These are phyloP conservation scores for Eilema griseolum DNA, from an alignment of 2,888 invertebrate genomes.

Conservation along the genomic window DNA sequence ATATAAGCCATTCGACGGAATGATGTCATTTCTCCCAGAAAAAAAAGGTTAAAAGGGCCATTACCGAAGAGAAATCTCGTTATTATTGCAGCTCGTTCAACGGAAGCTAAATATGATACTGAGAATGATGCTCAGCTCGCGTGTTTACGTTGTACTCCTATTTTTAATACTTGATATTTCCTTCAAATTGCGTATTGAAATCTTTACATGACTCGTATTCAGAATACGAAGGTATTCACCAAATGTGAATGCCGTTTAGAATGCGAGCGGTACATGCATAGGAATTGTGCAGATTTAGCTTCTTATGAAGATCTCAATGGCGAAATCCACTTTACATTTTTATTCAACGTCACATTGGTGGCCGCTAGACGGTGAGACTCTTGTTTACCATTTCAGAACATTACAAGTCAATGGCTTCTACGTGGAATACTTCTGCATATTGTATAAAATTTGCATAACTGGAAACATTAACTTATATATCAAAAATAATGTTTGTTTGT, in stretches of 20 bases:
- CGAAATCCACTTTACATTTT: constrained; percentile 15
- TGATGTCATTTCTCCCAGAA: constrained; percentile 65
- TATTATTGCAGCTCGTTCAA: constrained; percentile 62
- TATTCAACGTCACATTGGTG: constrained; percentile 15
- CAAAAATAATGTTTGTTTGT: neutral
- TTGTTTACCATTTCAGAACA: constrained; percentile 7
- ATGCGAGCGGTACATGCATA: constrained; percentile 39
- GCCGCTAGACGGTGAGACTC: neutral
- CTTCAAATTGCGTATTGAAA: constrained; percentile 38
- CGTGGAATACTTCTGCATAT: constrained; percentile 1
- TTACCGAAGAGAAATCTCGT: constrained; percentile 64
- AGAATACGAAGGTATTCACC: constrained; percentile 20
- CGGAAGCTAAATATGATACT: constrained; percentile 60
- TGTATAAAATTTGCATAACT: neutral
- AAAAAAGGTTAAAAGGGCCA: constrained; percentile 67
- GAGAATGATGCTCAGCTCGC: constrained; percentile 54
- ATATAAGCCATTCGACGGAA: constrained; percentile 64
- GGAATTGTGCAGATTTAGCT: constrained; percentile 39
- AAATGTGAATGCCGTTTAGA: constrained; percentile 25
- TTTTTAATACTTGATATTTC: constrained; percentile 47
- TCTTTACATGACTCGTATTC: constrained; percentile 27
- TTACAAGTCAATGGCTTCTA: neutral
- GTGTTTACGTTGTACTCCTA: constrained; percentile 48
- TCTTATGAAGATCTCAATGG: constrained; percentile 29
- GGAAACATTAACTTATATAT: neutral